phyloP scores from a whole-genome alignment of 2,113 vertebrate genomes.

The Leptocoma aspasia region DNA sequence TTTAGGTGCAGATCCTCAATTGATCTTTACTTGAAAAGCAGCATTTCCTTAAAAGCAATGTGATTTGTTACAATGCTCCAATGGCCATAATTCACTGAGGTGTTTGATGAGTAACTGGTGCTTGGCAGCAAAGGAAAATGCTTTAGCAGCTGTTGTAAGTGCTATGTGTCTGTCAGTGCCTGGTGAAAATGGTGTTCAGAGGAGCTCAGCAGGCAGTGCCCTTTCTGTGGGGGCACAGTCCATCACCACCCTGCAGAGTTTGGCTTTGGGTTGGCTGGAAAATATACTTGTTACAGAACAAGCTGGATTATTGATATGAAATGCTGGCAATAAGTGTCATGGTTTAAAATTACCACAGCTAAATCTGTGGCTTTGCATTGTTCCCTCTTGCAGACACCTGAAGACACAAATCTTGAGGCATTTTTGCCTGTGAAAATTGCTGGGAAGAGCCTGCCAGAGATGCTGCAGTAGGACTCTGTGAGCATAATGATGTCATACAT shows the following conservation, averaged over 20 bases:
- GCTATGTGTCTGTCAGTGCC: not conserved
- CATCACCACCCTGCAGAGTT: not conserved
- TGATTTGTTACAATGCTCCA: not conserved
- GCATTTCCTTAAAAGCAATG: not conserved
- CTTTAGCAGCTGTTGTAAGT: not conserved
- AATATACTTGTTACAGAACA: not conserved
- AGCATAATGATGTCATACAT: not conserved
- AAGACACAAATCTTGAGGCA: not conserved
- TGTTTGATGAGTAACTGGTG: not conserved
- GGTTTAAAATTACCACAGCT: not conserved
- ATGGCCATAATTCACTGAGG: not conserved
- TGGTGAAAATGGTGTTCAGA: not conserved
- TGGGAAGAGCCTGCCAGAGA: not conserved
- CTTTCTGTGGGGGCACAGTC: not conserved
- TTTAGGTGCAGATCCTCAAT: not conserved
- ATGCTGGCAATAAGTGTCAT: not conserved
- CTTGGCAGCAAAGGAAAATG: not conserved
- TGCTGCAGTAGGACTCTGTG: not conserved
- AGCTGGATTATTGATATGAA: not conserved
- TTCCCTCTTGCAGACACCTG: not conserved
- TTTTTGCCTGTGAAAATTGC: not conserved
- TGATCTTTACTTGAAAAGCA: not conserved
- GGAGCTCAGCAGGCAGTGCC: not conserved
- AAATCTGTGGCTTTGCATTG: not conserved
- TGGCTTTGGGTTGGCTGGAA: not conserved